Evolutionary conservation across 2,888 invertebrate species (phyloP).

Genomic region (Pollenia labialis): DNA sequence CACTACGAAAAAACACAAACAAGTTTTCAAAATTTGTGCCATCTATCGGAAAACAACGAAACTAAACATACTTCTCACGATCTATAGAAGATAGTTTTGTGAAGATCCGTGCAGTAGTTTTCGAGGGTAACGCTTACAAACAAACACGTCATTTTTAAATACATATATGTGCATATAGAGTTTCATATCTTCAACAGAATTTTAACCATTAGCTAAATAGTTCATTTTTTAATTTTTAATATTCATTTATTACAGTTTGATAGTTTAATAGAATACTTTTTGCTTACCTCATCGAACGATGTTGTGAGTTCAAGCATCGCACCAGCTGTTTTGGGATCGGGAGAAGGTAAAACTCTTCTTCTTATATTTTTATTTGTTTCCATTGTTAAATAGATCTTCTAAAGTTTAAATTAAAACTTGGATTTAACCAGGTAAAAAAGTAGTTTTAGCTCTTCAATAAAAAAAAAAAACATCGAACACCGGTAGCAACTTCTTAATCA

Average conservation of each 20-base stretch:
- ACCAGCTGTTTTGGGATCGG: slow-evolving; percentile 77
- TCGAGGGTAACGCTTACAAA: no score
- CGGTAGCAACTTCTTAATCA: slow-evolving; percentile 7
- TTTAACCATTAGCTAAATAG: no score
- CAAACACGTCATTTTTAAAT: no score
- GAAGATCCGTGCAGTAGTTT: no score
- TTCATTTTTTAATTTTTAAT: not conserved
- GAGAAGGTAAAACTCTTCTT: slow-evolving; percentile 81
- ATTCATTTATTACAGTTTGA: not conserved
- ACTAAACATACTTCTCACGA: no score
- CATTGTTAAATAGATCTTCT: slow-evolving; percentile 35
- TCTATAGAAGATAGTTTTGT: no score
- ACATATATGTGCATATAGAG: no score
- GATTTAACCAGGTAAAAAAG: not conserved
- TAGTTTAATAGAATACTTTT: slow-evolving; percentile 12
- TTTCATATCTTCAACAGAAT: no score
- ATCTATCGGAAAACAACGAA: no score
- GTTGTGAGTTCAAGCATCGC: slow-evolving; percentile 77
- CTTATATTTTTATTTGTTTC: slow-evolving; percentile 76
- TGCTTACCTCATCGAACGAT: slow-evolving; percentile 77
- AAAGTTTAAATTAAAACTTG: not conserved
- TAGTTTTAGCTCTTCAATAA: not conserved
- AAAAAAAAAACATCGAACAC: slow-evolving; percentile 5
- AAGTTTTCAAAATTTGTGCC: no score
- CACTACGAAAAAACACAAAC: no score